Evolutionary conservation across 2,113 vertebrate species (phyloP).

Genomic region (Paracanthobrama guichenoti): DNA sequence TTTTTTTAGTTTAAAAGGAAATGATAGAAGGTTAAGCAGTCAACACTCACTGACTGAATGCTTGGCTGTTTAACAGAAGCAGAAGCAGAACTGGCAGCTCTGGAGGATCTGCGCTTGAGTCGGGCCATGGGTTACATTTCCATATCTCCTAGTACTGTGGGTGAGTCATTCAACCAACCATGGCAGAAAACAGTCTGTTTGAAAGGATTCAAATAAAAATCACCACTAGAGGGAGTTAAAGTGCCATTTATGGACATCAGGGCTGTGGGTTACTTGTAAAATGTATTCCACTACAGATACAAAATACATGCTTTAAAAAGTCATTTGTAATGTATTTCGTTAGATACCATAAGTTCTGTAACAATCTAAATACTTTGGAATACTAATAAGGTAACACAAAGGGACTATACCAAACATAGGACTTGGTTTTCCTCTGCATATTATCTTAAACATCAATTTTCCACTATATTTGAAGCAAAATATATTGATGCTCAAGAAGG

Average conservation of each 20-base stretch:
- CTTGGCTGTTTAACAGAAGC: constrained; percentile 65
- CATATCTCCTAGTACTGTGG: constrained; percentile 69
- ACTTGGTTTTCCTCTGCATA: too few relatives aligned
- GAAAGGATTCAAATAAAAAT: not conserved
- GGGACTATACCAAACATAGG: too few relatives aligned
- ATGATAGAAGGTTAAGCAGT: not conserved
- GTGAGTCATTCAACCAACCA: constrained; percentile 57
- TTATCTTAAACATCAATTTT: too few relatives aligned
- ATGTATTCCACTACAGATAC: too few relatives aligned
- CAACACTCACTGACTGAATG: not conserved
- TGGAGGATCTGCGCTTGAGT: constrained; percentile 70
- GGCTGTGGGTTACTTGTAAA: too few relatives aligned
- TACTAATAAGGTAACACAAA: too few relatives aligned
- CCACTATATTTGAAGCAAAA: too few relatives aligned
- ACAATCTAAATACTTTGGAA: too few relatives aligned
- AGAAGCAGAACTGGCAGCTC: constrained; percentile 67
- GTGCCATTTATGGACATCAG: not conserved
- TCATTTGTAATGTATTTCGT: too few relatives aligned
- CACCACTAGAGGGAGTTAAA: constrained; percentile 23
- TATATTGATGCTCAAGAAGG: too few relatives aligned
- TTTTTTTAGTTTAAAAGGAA: not conserved
- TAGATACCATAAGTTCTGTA: too few relatives aligned
- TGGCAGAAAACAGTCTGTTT: not conserved
- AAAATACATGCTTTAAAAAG: too few relatives aligned
- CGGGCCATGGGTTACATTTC: constrained; percentile 68